Percentiles rank a stretch among this genome's conserved stretches.
Conservation (phyloP, 2,888 invertebrate genomes). For the Thymelicus lineola region DNA sequence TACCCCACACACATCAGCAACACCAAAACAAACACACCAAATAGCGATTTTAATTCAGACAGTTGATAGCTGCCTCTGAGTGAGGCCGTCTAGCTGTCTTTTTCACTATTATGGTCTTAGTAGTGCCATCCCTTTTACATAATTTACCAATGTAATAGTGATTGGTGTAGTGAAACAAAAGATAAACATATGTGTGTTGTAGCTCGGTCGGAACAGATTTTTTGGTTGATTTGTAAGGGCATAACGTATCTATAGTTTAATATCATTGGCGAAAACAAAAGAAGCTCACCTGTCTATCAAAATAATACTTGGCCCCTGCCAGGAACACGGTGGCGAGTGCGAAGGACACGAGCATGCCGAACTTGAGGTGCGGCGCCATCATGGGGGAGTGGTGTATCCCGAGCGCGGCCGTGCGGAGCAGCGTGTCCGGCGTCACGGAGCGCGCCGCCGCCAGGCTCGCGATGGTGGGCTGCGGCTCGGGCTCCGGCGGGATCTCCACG, state of each 20-base stretch:
- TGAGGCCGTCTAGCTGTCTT: too few relatives aligned
- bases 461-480: constrained; percentile 67
- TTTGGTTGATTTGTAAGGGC: too few relatives aligned
- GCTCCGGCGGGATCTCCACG: constrained; percentile 71
- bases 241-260: too few relatives aligned
- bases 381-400: constrained; percentile 77
- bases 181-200: too few relatives aligned
- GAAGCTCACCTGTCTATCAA: constrained; percentile 85
- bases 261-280: too few relatives aligned
- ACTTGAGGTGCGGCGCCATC: constrained; percentile 87
- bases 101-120: too few relatives aligned
- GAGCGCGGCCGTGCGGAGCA: constrained; percentile 75
- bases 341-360: constrained; percentile 90
- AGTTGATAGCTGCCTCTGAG: too few relatives aligned
- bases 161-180: too few relatives aligned
- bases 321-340: constrained; percentile 89
- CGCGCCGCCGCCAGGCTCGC: constrained; percentile 77
- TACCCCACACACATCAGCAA: background rate
- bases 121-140: too few relatives aligned
- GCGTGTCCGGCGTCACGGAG: constrained; percentile 77
- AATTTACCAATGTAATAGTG: too few relatives aligned
- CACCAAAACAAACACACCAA: background rate
- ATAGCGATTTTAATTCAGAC: too few relatives aligned
- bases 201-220: too few relatives aligned
- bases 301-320: constrained; percentile 90